A percentile compares a stretch with the other conserved stretches of the same genome.
These are phyloP conservation scores for Antennarius striatus DNA, from an alignment of 2,113 vertebrate species.

Conservation along the genomic window DNA sequence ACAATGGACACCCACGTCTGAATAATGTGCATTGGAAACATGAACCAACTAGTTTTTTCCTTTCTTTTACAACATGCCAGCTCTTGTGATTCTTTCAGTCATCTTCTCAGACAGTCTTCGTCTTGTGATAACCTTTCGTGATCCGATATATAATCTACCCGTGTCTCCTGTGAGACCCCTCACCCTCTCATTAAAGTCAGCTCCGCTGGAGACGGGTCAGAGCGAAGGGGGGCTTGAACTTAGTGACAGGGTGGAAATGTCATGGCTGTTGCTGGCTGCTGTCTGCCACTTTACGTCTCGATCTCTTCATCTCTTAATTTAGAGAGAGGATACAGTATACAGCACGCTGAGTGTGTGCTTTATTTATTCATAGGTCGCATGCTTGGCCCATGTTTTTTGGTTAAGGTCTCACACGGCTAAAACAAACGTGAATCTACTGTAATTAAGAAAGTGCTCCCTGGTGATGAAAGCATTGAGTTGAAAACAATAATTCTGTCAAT, in stretches of 20 bases:
- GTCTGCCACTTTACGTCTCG: conserved; percentile 21
- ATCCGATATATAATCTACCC: conserved; percentile 25
- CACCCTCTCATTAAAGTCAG: conserved; percentile 37
- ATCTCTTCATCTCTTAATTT: conserved; percentile 23
- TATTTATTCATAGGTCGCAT: conserved; percentile 41
- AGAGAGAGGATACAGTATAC: conserved; percentile 13
- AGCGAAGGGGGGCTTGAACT: conserved; percentile 26
- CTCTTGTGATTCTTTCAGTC: background rate
- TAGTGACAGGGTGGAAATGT: conserved; percentile 57
- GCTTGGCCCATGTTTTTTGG: background rate
- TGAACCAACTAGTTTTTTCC: too few species aligned
- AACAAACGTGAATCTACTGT: background rate
- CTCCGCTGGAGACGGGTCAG: conserved; percentile 38
- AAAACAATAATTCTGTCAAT: background rate
- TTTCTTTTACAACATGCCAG: too few species aligned
- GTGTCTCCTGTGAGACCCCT: conserved; percentile 28
- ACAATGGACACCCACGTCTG: background rate
- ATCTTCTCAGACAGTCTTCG: background rate
- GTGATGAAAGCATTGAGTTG: background rate
- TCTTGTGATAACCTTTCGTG: conserved; percentile 11
- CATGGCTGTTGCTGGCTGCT: conserved; percentile 35
- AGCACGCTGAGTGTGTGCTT: conserved; percentile 22
- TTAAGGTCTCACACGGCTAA: background rate
- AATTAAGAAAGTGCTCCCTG: background rate
- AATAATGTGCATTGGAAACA: too few species aligned